Evolutionary conservation across 2,113 vertebrate genomes (phyloP).

Genomic region (Actenoides lindsayi): DNA sequence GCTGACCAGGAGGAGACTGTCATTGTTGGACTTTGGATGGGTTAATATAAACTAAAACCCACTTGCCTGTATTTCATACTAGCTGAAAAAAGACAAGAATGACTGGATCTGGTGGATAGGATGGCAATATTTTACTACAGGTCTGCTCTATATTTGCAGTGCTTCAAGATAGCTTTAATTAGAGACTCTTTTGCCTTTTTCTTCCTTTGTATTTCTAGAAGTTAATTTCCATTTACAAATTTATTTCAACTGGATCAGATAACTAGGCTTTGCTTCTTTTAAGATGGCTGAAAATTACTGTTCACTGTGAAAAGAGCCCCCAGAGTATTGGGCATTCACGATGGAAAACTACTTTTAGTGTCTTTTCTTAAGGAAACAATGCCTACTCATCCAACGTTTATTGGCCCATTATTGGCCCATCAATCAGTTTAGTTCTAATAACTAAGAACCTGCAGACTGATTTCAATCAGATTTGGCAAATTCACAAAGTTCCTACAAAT

Average conservation of each 20-base stretch:
- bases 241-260: conserved; percentile 28
- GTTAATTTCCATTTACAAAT: neutral
- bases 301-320: neutral
- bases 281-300: neutral
- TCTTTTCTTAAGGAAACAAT: conserved; percentile 5
- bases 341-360: neutral
- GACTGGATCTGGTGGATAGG: neutral
- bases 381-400: neutral
- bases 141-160: neutral
- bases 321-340: neutral
- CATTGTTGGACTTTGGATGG: neutral
- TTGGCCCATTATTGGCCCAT: neutral
- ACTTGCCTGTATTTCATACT: neutral
- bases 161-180: neutral
- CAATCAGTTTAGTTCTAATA: neutral
- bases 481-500: neutral
- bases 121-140: neutral
- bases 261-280: neutral
- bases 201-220: neutral
- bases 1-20: neutral
- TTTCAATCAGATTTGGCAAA: neutral
- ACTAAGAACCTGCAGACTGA: neutral
- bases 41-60: neutral
- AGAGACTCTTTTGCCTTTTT: neutral
- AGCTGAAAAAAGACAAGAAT: neutral